Percentiles rank a stretch among this genome's conserved stretches.
phyloP scores from a whole-genome alignment of 2,797 vertebrate species.

The Paedocypris micromegethes region DNA sequence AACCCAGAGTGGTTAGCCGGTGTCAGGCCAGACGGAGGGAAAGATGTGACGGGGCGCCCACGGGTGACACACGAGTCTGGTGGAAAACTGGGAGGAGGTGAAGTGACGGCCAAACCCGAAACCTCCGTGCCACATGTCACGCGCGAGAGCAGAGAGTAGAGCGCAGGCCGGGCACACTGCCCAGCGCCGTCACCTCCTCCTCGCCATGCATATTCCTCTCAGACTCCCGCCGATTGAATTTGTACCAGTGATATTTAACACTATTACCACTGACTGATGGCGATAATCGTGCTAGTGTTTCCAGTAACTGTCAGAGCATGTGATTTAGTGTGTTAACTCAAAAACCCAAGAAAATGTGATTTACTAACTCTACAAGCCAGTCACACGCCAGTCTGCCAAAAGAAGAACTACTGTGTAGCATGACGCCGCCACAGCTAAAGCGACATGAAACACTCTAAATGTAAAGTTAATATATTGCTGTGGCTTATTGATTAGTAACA shows the following conservation, averaged over 20 bases:
- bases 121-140: conserved; percentile 67
- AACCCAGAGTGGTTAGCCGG: conserved; percentile 49
- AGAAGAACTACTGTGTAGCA: too few species aligned
- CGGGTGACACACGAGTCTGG: conserved; percentile 60
- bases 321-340: neutral
- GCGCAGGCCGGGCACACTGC: conserved; percentile 26
- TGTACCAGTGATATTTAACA: neutral
- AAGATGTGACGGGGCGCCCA: conserved; percentile 69
- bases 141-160: conserved; percentile 25
- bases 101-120: conserved; percentile 60
- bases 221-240: conserved; percentile 35
- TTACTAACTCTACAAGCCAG: too few species aligned
- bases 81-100: conserved; percentile 60
- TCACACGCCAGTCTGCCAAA: too few species aligned
- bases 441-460: too few species aligned
- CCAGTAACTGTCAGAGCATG: neutral
- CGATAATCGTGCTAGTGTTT: neutral
- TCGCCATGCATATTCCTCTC: conserved; percentile 33
- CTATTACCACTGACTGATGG: conserved; percentile 4
- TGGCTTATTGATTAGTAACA: too few species aligned
- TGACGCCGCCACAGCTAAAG: too few species aligned
- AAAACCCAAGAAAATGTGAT: neutral
- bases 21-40: conserved; percentile 71
- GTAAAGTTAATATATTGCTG: too few species aligned
- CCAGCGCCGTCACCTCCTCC: conserved; percentile 26